Base-by-base conservation (phyloP, 1,140 invertebrate species). In the Phenacoccus solenopsis region DNA sequence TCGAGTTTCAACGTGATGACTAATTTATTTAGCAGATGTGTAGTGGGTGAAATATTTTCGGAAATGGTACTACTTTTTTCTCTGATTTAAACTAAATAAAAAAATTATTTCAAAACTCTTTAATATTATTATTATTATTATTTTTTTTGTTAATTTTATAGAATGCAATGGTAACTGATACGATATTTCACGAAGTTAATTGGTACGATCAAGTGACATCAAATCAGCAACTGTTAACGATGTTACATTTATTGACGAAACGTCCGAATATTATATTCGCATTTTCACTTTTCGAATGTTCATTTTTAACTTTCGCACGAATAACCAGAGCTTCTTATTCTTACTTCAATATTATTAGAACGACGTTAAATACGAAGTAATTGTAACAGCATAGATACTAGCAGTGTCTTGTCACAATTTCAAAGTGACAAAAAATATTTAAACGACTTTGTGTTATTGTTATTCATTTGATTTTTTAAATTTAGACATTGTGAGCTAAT, bases 251-350 rank as follows among this genome's bases (percentile, higher is more conserved):
- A 2, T 27, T 64, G 20, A 27, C 59, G 20, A 64, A 24, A 64
- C 59, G 59, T 16, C 59, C 2, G 25, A 24, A 5, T 10, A 64
- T 16, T 1, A 25, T 64, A 25, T 64, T 27, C 16, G 59, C 22
- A 24, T 25, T 64, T 64, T 4, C 1, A 9, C 13, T 64, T 22
- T 64, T 64, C 22, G 25, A 27, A 25, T 20, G 20, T 64, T 64
- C 59, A 20, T 64, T 24, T 20, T 64, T 24, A 24, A 64, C 59
- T 64, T 64, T 64, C 21, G 16, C 13, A 24, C 7, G 22, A 25
- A 64, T 64, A 5, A 64, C 59, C 22, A 64, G 59, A 64, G 25
- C 25, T 64, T 64, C 59, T 10, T 64, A 64, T 64, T 64, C 59
- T 64, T 64, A 64, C 21, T 64, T 64, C 25, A 64, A 64, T 24